Conservation (phyloP, 2,888 invertebrate genomes). For the Encarsia formosa region DNA sequence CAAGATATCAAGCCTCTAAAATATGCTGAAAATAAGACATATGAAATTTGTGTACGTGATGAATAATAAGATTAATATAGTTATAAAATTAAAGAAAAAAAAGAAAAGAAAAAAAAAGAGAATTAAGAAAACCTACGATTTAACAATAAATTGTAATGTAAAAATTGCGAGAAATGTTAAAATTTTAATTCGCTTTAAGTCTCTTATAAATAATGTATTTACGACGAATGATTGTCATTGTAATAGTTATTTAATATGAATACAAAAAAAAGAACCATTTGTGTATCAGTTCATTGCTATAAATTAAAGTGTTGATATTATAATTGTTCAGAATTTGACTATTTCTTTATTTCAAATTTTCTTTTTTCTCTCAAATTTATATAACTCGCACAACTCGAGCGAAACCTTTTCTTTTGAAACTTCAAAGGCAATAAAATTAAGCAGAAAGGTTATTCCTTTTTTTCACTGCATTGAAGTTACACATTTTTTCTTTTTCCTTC, state of each 20-base stretch:
- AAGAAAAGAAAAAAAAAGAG: constrained; percentile 1
- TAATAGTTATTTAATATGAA: constrained; percentile 47
- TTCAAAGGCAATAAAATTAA: no score
- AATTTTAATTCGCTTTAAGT: constrained; percentile 43
- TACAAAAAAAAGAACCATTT: constrained; percentile 41
- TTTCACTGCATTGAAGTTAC: no score
- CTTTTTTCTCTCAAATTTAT: no score
- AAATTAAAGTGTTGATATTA: constrained; percentile 50
- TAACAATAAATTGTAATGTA: constrained; percentile 23
- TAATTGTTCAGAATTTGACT: constrained; percentile 45
- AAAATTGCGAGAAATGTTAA: constrained; percentile 28
- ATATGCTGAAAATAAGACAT: not conserved
- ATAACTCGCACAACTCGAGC: no score
- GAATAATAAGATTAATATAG: constrained; percentile 1
- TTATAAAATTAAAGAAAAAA: not conserved
- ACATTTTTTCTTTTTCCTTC: no score
- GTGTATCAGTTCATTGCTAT: constrained; percentile 46
- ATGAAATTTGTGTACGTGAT: not conserved
- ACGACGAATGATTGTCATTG: constrained; percentile 41
- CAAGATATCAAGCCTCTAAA: constrained; percentile 17
- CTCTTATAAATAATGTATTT: constrained; percentile 41
- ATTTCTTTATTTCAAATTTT: no score
- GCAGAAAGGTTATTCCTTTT: no score
- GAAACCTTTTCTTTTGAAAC: no score
- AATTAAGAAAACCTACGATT: constrained; percentile 14